These are phyloP conservation scores for Lepidothrix coronata DNA, from an alignment of 2,113 vertebrate genomes.

Conservation along the genomic window DNA sequence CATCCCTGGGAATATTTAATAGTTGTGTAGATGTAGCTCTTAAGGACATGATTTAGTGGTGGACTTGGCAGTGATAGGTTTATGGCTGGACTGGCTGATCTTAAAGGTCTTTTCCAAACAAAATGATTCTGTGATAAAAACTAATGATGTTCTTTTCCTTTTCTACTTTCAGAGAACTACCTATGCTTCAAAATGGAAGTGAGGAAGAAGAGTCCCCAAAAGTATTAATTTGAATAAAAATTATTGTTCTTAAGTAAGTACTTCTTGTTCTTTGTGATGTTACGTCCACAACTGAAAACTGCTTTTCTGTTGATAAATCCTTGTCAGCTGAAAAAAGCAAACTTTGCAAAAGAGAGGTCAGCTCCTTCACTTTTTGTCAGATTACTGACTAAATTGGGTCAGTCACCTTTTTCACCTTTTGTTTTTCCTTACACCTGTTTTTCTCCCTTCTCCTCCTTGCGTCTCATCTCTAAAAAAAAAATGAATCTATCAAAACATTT, in stretches of 20 bases:
- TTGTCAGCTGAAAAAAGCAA: background rate
- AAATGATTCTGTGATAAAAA: background rate
- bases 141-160: background rate
- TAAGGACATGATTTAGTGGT: background rate
- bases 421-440: background rate
- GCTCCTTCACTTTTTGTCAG: background rate
- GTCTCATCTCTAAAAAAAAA: background rate
- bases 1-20: background rate
- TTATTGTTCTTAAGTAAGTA: background rate
- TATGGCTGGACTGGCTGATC: background rate
- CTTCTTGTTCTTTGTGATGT: background rate
- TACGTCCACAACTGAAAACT: background rate
- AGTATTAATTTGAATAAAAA: background rate
- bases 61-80: background rate
- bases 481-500: no score
- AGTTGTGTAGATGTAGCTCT: background rate
- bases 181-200: constrained; percentile 38
- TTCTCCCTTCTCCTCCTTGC: background rate
- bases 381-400: background rate
- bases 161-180: constrained; percentile 18
- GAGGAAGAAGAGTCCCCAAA: background rate
- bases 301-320: background rate
- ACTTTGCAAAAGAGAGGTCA: background rate
- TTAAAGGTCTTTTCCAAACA: background rate
- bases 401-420: background rate